Evolutionary conservation across 2,888 invertebrate species (phyloP).

Genomic region (Hypselothyrea guttata): DNA sequence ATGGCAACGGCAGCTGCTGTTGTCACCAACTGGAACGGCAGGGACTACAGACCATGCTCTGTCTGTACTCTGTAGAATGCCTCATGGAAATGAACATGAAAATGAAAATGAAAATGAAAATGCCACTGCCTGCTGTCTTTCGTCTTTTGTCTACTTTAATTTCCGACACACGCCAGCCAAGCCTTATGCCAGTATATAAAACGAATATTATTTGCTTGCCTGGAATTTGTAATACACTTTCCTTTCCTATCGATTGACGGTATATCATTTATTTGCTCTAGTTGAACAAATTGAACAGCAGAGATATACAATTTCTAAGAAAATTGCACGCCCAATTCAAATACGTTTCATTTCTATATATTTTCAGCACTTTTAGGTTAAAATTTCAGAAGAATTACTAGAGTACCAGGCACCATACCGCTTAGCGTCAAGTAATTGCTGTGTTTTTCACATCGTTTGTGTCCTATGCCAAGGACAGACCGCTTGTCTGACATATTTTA

Average conservation of each 20-base stretch:
- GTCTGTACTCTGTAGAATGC: conserved; percentile 21
- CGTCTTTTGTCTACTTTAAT: conserved; percentile 53
- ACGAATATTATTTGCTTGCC: neutral
- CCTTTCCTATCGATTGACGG: too few species aligned
- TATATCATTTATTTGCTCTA: too few species aligned
- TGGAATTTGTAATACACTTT: neutral
- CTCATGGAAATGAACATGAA: conserved; percentile 1
- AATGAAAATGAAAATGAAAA: conserved; percentile 3
- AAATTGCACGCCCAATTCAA: too few species aligned
- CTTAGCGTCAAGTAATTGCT: conserved; percentile 5
- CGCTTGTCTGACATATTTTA: conserved; percentile 44
- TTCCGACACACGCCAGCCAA: conserved; percentile 54
- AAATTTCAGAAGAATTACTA: too few species aligned
- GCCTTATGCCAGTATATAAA: conserved; percentile 19
- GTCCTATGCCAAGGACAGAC: conserved; percentile 24
- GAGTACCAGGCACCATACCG: conserved; percentile 19
- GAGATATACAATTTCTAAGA: too few species aligned
- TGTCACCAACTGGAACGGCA: conserved; percentile 18
- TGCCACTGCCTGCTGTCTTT: conserved; percentile 18
- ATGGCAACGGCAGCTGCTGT: conserved; percentile 3
- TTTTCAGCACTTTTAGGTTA: too few species aligned
- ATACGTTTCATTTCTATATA: too few species aligned
- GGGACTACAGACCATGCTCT: too few species aligned
- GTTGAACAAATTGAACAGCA: too few species aligned
- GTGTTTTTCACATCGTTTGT: conserved; percentile 21